These are phyloP conservation scores for Emys orbicularis DNA, from an alignment of 2,797 vertebrate genomes.

Conservation along the genomic window DNA sequence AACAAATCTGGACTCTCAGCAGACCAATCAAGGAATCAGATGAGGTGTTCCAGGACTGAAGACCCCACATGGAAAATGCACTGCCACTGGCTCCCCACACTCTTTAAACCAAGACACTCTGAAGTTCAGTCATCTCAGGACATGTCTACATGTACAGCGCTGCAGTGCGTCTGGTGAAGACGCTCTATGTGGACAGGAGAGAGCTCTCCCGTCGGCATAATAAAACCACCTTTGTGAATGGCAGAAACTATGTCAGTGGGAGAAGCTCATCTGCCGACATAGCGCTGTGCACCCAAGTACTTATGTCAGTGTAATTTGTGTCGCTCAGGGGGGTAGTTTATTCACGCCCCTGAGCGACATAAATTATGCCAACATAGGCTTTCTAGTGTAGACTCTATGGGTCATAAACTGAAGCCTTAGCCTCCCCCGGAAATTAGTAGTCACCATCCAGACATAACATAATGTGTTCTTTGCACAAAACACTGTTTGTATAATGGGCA, in stretches of 20 bases:
- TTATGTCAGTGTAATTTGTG: too few species aligned
- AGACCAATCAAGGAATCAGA: background rate
- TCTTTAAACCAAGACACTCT: background rate
- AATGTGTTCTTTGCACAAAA: background rate
- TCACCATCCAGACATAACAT: background rate
- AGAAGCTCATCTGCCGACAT: too few species aligned
- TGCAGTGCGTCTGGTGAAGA: too few species aligned
- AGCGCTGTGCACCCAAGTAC: too few species aligned
- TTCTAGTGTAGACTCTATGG: background rate
- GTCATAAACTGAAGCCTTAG: background rate
- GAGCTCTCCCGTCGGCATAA: too few species aligned
- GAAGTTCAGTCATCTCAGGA: background rate
- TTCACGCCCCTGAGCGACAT: too few species aligned
- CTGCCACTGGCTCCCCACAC: background rate
- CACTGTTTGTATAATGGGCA: constrained; percentile 1
- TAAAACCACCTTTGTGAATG: too few species aligned
- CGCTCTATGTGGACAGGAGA: too few species aligned
- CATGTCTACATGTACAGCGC: too few species aligned
- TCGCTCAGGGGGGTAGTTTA: too few species aligned
- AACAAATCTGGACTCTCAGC: background rate
- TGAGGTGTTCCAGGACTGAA: background rate
- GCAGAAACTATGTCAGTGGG: too few species aligned
- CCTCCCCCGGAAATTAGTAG: background rate
- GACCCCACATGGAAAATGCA: background rate
- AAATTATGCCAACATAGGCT: too few species aligned